Percentiles rank a stretch among this genome's conserved stretches.
phyloP scores from a whole-genome alignment of 1,140 invertebrate species.

The Drosophila nebulosa region DNA sequence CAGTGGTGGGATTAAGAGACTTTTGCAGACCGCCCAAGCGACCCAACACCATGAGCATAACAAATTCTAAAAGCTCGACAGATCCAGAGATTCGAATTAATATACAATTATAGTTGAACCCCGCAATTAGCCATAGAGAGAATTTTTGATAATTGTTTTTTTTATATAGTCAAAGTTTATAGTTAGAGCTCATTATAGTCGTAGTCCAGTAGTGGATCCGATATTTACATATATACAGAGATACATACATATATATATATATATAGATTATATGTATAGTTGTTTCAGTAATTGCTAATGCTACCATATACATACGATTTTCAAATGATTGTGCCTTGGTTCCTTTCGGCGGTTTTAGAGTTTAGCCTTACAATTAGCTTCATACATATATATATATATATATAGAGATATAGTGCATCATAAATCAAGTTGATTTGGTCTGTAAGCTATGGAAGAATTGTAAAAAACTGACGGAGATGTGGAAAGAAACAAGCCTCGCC shows the following conservation, averaged over 20 bases:
- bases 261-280: constrained; percentile 24
- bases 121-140: constrained; percentile 13
- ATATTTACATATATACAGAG: not conserved
- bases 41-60: constrained; percentile 26
- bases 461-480: not conserved
- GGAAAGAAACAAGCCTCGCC: constrained; percentile 13
- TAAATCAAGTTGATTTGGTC: constrained; percentile 55
- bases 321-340: constrained; percentile 75
- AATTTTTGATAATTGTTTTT: constrained; percentile 63
- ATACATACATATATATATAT: not conserved
- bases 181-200: constrained; percentile 21
- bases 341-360: constrained; percentile 63
- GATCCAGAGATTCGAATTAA: not conserved
- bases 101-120: not conserved
- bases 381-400: not conserved
- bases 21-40: constrained; percentile 16
- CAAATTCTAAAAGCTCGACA: constrained; percentile 36
- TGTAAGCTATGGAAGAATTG: constrained; percentile 33
- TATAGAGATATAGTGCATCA: not conserved
- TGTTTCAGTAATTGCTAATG: constrained; percentile 31
- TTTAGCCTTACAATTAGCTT: constrained; percentile 42
- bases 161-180: constrained; percentile 55
- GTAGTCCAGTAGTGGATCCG: not conserved
- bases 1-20: constrained; percentile 46
- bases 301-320: constrained; percentile 38